Percentiles rank a stretch among this genome's conserved stretches.
Conservation (phyloP, 2,113 vertebrate species). For the western clawed frog (Xenopus tropicalis) region DNA sequence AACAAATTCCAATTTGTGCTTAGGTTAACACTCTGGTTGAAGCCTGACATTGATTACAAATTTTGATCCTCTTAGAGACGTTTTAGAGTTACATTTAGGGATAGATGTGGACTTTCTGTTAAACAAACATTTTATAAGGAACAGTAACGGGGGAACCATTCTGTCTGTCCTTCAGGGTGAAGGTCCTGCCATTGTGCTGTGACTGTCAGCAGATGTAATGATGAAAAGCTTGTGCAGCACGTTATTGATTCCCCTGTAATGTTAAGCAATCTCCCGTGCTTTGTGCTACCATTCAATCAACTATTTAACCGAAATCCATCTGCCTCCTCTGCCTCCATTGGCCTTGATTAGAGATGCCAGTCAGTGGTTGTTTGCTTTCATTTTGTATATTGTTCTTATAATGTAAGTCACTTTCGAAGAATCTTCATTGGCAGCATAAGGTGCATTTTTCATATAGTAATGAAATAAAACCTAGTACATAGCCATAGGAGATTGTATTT, state of each 20-base stretch:
- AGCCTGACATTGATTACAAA: too few species aligned
- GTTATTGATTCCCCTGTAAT: slow-evolving; percentile 30
- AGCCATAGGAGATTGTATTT: too few species aligned
- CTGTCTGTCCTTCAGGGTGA: slow-evolving; percentile 6
- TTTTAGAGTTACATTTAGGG: too few species aligned
- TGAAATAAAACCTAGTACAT: too few species aligned
- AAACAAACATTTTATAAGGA: not conserved
- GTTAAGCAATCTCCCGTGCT: slow-evolving; percentile 27
- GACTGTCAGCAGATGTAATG: slow-evolving; percentile 28
- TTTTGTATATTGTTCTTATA: not conserved
- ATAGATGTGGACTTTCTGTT: not conserved
- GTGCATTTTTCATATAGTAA: not conserved
- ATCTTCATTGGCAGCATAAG: not conserved
- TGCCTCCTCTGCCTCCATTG: slow-evolving; percentile 23
- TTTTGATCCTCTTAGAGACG: too few species aligned
- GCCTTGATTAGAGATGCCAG: slow-evolving; percentile 4
- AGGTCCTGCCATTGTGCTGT: slow-evolving; percentile 7
- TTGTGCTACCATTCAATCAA: slow-evolving; percentile 22
- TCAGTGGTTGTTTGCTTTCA: not conserved
- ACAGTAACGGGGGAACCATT: not conserved
- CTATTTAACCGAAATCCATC: slow-evolving; percentile 30
- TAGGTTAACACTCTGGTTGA: too few species aligned
- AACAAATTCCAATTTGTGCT: too few species aligned
- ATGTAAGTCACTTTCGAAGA: not conserved
- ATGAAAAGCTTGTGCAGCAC: slow-evolving; percentile 33